Evolutionary conservation across 2,888 invertebrate genomes (phyloP).

Genomic region (Lochmaea capreae): DNA sequence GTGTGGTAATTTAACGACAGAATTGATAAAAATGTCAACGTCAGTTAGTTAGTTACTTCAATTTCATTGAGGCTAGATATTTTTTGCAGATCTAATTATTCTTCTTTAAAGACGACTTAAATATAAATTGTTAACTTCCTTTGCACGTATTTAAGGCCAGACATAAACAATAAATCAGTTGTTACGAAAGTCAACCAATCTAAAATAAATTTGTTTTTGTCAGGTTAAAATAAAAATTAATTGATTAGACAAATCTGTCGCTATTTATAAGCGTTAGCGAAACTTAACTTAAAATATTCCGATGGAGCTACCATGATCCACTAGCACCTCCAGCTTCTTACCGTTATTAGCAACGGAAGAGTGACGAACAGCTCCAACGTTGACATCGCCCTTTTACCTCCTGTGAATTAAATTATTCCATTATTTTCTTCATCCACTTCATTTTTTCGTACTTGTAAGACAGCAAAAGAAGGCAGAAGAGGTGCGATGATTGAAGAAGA

Average conservation of each 20-base stretch:
- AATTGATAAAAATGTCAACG: not conserved
- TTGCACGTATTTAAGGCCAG: not conserved
- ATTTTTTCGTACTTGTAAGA: no score
- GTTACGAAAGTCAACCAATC: not conserved
- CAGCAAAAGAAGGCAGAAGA: no score
- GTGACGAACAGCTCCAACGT: no score
- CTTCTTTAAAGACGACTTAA: not conserved
- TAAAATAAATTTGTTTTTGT: not conserved
- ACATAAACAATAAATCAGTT: not conserved
- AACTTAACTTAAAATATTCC: no score
- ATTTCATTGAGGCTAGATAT: not conserved
- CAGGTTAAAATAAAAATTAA: not conserved
- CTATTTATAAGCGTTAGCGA: no score
- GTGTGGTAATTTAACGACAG: conserved; percentile 15
- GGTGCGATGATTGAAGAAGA: no score
- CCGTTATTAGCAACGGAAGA: no score
- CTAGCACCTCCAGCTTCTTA: no score
- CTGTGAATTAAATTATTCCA: no score
- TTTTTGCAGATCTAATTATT: not conserved
- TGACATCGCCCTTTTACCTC: no score
- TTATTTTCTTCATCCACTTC: no score
- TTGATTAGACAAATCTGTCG: not conserved
- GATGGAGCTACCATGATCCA: no score
- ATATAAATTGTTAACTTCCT: not conserved
- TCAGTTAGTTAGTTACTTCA: not conserved